A percentile compares a stretch with the other conserved stretches of the same genome.
Conservation (phyloP, 2,888 invertebrate species). For the Vanessa cardui region DNA sequence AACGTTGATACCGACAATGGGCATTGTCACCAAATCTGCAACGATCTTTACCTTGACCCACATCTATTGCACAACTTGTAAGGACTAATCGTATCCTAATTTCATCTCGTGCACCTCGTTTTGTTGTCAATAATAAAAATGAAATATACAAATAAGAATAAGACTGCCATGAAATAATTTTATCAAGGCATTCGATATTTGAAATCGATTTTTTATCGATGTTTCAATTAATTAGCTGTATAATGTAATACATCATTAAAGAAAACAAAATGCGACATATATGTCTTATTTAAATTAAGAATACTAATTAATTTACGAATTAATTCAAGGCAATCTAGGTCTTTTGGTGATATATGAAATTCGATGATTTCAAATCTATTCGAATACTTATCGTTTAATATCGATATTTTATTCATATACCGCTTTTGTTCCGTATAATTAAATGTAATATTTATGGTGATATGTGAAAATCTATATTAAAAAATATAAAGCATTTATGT, state of each 20-base stretch:
- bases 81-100: conserved; percentile 58
- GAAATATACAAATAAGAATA: too few species aligned
- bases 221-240: too few species aligned
- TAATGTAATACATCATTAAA: too few species aligned
- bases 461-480: neutral
- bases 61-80: conserved; percentile 47
- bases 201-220: too few species aligned
- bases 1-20: conserved; percentile 2
- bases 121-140: too few species aligned
- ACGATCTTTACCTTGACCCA: conserved; percentile 64
- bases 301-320: too few species aligned
- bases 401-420: neutral
- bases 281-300: too few species aligned
- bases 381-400: neutral
- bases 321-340: neutral
- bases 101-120: conserved; percentile 55
- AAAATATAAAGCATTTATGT: neutral
- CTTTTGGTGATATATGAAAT: conserved; percentile 4
- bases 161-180: too few species aligned
- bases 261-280: too few species aligned
- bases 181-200: too few species aligned
- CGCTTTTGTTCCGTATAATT: neutral
- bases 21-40: conserved; percentile 51
- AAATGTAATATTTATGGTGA: neutral
- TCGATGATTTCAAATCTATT: neutral